phyloP scores from a whole-genome alignment of 2,797 vertebrate genomes.

The Microhierax caerulescens region DNA sequence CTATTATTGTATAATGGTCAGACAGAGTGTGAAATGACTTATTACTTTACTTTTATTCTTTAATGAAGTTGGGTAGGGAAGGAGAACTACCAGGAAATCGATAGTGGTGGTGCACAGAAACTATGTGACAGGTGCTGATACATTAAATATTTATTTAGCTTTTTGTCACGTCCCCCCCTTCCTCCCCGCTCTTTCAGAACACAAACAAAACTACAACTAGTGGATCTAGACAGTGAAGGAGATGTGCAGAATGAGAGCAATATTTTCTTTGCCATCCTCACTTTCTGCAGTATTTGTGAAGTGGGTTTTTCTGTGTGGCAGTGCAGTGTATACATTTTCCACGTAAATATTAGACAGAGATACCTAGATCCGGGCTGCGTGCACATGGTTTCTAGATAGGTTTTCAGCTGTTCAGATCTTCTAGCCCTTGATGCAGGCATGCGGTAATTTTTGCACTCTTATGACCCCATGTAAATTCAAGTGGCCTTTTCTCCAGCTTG shows the following conservation, averaged over 20 bases:
- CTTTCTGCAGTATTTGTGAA: background rate
- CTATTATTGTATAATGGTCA: slow-evolving; percentile 83
- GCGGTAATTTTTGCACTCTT: background rate
- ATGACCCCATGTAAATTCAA: background rate
- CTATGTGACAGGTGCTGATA: slow-evolving; percentile 72
- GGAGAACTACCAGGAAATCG: slow-evolving; percentile 70
- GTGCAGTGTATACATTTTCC: fast-evolving
- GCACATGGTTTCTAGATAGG: background rate
- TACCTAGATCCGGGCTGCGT: background rate
- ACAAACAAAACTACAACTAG: slow-evolving; percentile 41
- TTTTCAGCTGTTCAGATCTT: background rate
- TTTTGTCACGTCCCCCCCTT: slow-evolving; percentile 38
- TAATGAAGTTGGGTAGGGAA: slow-evolving; percentile 83
- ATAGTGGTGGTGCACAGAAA: slow-evolving; percentile 67
- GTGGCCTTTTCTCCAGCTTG: background rate
- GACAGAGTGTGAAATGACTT: slow-evolving; percentile 87
- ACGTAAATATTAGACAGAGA: background rate
- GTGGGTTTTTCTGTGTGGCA: background rate
- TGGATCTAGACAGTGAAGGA: slow-evolving; percentile 17
- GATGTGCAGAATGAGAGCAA: background rate
- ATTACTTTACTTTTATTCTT: slow-evolving; percentile 86
- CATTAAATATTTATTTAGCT: slow-evolving; percentile 79
- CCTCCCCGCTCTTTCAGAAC: slow-evolving; percentile 23
- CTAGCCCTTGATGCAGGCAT: background rate
- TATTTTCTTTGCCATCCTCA: background rate